Percentiles rank a stretch among this genome's conserved stretches.
phyloP scores from a whole-genome alignment of 2,888 invertebrate genomes.

The Xylophagus ater region DNA sequence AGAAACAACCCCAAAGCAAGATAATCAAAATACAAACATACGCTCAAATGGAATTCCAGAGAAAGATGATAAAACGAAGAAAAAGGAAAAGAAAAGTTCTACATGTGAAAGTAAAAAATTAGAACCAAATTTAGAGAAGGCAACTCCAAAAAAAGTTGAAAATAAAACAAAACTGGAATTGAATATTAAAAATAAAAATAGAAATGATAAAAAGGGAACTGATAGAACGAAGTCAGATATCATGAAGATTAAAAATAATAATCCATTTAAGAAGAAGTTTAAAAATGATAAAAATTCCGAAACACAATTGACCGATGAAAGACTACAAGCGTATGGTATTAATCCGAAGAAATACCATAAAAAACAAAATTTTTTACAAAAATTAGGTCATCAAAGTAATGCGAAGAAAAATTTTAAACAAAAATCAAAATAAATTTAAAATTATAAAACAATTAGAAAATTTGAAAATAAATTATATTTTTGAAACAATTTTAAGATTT shows the following conservation, averaged over 20 bases:
- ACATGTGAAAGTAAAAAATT: neutral
- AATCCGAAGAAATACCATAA: slow-evolving; percentile 70
- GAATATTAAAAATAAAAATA: slow-evolving; percentile 15
- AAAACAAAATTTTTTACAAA: slow-evolving; percentile 26
- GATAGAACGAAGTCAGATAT: too few species aligned
- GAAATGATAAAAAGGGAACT: slow-evolving; percentile 8
- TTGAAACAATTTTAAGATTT: too few species aligned
- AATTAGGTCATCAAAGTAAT: neutral
- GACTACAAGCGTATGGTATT: slow-evolving; percentile 82
- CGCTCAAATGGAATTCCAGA: slow-evolving; percentile 8
- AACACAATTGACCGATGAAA: slow-evolving; percentile 55
- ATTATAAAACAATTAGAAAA: too few species aligned
- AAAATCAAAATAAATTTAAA: neutral
- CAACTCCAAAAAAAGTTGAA: slow-evolving; percentile 1
- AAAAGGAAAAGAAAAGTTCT: slow-evolving; percentile 18
- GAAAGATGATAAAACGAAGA: slow-evolving; percentile 16
- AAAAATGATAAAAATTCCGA: slow-evolving; percentile 14
- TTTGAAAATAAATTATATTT: too few species aligned
- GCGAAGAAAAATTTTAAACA: neutral
- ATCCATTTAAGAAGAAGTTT: slow-evolving; percentile 20
- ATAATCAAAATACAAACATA: neutral
- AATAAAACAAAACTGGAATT: slow-evolving; percentile 10
- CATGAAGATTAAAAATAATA: slow-evolving; percentile 22
- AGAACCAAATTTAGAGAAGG: neutral
- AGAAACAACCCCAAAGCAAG: neutral